Base-by-base conservation (phyloP, 2,888 invertebrate genomes). In the Eremobia ochroleuca region DNA sequence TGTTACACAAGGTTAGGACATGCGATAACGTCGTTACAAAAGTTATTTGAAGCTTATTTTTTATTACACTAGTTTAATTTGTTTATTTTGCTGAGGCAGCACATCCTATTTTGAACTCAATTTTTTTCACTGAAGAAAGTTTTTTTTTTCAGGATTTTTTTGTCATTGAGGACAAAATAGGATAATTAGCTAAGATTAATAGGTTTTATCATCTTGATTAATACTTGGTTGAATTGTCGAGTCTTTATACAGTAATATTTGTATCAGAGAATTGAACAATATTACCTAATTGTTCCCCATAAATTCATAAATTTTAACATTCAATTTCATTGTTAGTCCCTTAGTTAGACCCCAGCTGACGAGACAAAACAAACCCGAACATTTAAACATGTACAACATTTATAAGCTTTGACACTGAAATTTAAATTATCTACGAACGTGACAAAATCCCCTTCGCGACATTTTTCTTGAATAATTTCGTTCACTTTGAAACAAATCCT, bases 361-460 rank as follows among this genome's bases (percentile, higher is more conserved):
- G 83, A 84, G 76, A 89, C 83, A 87, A 88, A 91, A 92, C 87
- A 88, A 85, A 86, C 82, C 86, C 85, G 83, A 88, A 89, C 88
- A 89, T 87, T 88, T 87, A 92, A 82, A 92, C 92, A 92, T 92
- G 88, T 89, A 94, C 94, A 94, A 94, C 94, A 95, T 93, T 91
- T 89, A 94, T 78, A 93, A 95, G 95, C 95, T 93, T 91, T 90
- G 93, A 95, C 95, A 95, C 96, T 94, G 91, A 92, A 90, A 91
- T 90, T 94, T 88, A 91, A 91, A 93, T 89, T 88, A 90, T 89
- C 88, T 96, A 96, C 96, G 95, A 96, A 96, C 96, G 94, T 96
- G 94, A 91, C 90, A 88, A 88, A 92, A 93, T 91, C 90, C 90
- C 85, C 88, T 89, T 90, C 88, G 87, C 92, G 89, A 90, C 93